A percentile compares a stretch with the other conserved stretches of the same genome.
Conservation (phyloP, 2,113 vertebrate species). For the Lipotes vexillifer region DNA sequence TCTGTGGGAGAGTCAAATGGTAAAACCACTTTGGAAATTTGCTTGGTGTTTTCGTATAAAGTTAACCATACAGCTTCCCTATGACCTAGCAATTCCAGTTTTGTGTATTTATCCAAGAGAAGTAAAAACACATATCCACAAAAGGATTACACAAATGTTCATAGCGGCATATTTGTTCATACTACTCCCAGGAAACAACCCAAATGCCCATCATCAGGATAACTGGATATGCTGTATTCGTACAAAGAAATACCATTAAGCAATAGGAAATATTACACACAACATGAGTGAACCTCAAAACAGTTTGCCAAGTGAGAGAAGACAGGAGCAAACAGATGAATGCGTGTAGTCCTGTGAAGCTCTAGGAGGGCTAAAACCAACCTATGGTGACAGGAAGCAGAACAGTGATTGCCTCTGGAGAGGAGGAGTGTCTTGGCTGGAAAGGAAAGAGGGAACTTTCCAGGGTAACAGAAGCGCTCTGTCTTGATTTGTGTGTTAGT, state of each 20-base stretch:
- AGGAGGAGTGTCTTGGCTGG: accelerated
- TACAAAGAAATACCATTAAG: not conserved
- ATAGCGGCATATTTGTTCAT: not conserved
- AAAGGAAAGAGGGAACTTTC: accelerated
- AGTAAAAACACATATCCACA: not conserved
- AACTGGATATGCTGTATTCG: not conserved
- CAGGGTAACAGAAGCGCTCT: not conserved
- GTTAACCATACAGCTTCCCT: not conserved
- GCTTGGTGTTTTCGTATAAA: not conserved
- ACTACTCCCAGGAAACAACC: not conserved
- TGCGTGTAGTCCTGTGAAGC: accelerated
- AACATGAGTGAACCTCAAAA: accelerated
- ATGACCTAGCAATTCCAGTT: accelerated
- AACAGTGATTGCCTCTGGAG: accelerated
- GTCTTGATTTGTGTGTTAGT: no score
- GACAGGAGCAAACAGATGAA: accelerated
- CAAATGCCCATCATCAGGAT: no score
- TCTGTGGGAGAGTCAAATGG: accelerated
- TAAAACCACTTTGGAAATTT: not conserved
- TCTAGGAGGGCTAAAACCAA: not conserved
- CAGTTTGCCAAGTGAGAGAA: not conserved
- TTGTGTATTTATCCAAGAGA: not conserved
- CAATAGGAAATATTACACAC: not conserved
- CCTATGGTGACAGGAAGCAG: accelerated
- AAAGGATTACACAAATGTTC: not conserved